Base-by-base conservation (phyloP, 2,888 invertebrate species). In the Catocala nupta region DNA sequence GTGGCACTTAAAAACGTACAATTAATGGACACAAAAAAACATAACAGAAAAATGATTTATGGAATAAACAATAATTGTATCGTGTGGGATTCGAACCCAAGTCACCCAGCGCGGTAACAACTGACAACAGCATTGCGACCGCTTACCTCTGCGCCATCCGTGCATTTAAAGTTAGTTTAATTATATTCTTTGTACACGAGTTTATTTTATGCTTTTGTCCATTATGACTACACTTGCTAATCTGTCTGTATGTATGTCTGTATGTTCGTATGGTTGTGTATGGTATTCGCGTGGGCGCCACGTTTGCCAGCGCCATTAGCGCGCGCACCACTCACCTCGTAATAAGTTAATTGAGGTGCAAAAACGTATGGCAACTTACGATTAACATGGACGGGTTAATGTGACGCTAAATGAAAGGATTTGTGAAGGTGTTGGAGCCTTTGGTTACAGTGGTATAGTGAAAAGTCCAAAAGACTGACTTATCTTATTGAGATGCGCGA, bases 321-420 rank as follows among this genome's bases (percentile, higher is more conserved):
- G 72, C 75, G 49, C 78, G 71, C 76, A 71, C 75, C 86, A 78
- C 81, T 78, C 81, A 75, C 75, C 78, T 82, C 87, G 84, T 93
- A 93, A 93, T 90, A 86, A 88, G 90, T 90, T 93, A 90, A 93
- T 93, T 92, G 92, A 92, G 83, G 93, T 92, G 93, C 92, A 91
- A 93, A 93, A 93, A 92, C 73, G 80, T 73, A 73, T 69, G 68
- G 78, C 78, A 79, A 82, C 79, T 75, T 77, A 79, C 83, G 74
- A 71, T 88, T 90, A 89, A 82, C 90, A 84, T 83, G 71, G 65
- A 59, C 69, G 70, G 69, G 77, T 83, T 87, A 86, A 89, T 87
- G 84, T 76, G 74, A 39, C 77, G 73, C 85, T 90, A 89, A 87
- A 74, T 70, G 68, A 75, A 51, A 8, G 44, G 9, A 39, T 45